These are phyloP conservation scores for Macropis europaea DNA, from an alignment of 2,888 invertebrate species.

Conservation along the genomic window DNA sequence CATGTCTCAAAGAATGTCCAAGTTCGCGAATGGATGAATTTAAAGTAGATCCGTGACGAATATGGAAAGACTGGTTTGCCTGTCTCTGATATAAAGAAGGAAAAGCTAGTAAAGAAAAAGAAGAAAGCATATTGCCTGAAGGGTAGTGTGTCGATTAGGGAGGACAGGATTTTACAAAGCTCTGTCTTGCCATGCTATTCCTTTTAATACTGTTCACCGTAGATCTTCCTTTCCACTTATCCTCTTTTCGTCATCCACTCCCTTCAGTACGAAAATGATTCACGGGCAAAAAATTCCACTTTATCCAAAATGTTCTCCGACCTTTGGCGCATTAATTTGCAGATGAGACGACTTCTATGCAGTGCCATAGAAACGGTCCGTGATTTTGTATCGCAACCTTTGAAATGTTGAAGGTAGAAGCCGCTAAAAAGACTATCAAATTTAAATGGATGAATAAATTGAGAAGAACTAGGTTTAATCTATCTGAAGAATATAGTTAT, in stretches of 20 bases:
- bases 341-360: too few species aligned
- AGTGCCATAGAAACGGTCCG: too few species aligned
- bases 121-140: slow-evolving; percentile 9
- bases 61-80: slow-evolving; percentile 30
- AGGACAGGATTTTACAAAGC: slow-evolving; percentile 30
- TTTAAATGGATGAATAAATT: too few species aligned
- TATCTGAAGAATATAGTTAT: too few species aligned
- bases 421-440: too few species aligned
- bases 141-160: slow-evolving; percentile 53
- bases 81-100: background rate
- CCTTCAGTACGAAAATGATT: background rate
- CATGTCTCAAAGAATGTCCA: slow-evolving; percentile 14
- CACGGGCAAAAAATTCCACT: background rate
- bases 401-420: too few species aligned
- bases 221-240: background rate
- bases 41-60: slow-evolving; percentile 24
- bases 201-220: background rate
- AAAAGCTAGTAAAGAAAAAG: slow-evolving; percentile 10
- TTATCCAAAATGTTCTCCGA: background rate
- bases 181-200: slow-evolving; percentile 1
- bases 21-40: slow-evolving; percentile 35
- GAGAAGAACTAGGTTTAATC: too few species aligned
- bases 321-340: background rate
- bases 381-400: too few species aligned
- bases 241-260: background rate